A percentile compares a stretch with the other conserved stretches of the same genome.
Evolutionary conservation across 2,888 invertebrate species (phyloP).

Genomic region (Abrostola triplasia): DNA sequence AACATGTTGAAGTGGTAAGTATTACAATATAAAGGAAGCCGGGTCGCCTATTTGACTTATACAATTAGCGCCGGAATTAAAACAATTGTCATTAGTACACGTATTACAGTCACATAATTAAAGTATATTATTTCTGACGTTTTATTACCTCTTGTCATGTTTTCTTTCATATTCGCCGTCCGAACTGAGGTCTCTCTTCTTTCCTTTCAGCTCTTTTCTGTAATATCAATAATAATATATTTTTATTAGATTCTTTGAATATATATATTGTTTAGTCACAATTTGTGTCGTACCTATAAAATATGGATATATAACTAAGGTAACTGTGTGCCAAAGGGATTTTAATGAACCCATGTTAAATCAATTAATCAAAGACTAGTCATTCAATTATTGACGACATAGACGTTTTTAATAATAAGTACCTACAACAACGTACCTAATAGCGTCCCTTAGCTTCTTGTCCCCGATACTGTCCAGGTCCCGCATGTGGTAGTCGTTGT

Average conservation of each 20-base stretch:
- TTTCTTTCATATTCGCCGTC: constrained; percentile 86
- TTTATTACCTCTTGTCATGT: constrained; percentile 84
- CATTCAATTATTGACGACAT: too few species aligned
- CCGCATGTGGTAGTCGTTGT: constrained; percentile 89
- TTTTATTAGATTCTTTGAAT: background rate
- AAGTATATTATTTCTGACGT: constrained; percentile 15
- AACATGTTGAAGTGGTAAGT: constrained; percentile 22
- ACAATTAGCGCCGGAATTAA: constrained; percentile 47
- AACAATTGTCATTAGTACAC: constrained; percentile 20
- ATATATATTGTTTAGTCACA: background rate
- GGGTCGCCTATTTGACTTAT: constrained; percentile 47
- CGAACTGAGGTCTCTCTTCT: constrained; percentile 85
- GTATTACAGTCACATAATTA: constrained; percentile 19
- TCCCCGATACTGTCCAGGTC: constrained; percentile 90
- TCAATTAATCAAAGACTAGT: too few species aligned
- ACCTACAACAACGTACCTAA: constrained; percentile 82
- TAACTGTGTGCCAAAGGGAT: background rate
- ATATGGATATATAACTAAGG: background rate
- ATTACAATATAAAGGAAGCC: constrained; percentile 23
- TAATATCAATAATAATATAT: constrained; percentile 40
- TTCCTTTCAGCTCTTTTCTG: constrained; percentile 85
- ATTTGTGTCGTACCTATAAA: background rate
- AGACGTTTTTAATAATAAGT: background rate
- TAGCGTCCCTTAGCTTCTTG: constrained; percentile 90
- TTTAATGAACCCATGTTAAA: background rate